Conservation (phyloP, 1,140 invertebrate genomes). For the Penaeus chinensis region DNA sequence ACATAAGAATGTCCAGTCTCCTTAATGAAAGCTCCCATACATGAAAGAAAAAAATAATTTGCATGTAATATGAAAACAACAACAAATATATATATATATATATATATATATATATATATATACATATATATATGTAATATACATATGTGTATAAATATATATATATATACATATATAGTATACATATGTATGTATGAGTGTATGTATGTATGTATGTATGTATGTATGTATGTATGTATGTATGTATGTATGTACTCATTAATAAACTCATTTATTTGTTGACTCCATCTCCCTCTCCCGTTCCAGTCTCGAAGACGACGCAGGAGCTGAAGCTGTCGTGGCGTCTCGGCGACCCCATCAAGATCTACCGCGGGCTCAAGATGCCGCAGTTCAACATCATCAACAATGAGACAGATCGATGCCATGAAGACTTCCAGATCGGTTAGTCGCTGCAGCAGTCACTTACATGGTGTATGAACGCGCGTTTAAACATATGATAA, state of each 20-base stretch:
- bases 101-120: conserved; percentile 24
- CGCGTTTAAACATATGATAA: too few species aligned
- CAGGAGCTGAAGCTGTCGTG: conserved; percentile 70
- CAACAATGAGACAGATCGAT: conserved; percentile 68
- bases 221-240: conserved; percentile 21
- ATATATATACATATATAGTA: neutral
- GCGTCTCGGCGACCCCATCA: conserved; percentile 70
- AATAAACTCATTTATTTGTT: neutral
- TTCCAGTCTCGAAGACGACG: conserved; percentile 72
- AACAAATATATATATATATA: neutral
- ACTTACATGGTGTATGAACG: too few species aligned
- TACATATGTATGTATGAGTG: neutral
- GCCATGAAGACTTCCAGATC: conserved; percentile 65
- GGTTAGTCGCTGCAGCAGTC: conserved; percentile 10
- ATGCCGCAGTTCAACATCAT: conserved; percentile 70
- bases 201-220: conserved; percentile 5
- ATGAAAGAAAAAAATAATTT: neutral
- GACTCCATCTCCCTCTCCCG: neutral
- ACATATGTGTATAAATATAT: neutral
- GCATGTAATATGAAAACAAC: neutral
- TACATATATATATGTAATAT: conserved; percentile 12
- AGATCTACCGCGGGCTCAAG: conserved; percentile 69
- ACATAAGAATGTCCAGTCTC: too few species aligned
- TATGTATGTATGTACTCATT: conserved; percentile 1
- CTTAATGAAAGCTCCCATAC: too few species aligned